Percentiles rank a stretch among this genome's conserved stretches.
These are phyloP conservation scores for Darevskia nairensis DNA, from an alignment of 2,797 vertebrate genomes.

Conservation along the genomic window DNA sequence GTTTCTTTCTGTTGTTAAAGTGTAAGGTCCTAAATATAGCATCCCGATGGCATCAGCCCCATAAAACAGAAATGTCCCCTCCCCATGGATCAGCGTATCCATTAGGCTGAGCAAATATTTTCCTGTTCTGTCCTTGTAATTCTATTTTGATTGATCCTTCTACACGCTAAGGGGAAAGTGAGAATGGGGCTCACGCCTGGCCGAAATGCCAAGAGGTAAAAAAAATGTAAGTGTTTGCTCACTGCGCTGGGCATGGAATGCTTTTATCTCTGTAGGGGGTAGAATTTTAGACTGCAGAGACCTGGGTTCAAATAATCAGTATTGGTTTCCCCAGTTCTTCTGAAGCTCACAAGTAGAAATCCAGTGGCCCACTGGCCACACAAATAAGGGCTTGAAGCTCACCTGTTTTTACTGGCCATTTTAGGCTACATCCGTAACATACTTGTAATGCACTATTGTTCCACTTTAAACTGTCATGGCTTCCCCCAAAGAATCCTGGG, in stretches of 20 bases:
- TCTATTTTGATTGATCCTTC: background rate
- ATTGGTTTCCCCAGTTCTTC: no score
- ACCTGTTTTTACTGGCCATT: no score
- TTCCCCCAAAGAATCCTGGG: no score
- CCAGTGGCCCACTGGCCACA: no score
- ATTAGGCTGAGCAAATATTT: accelerated
- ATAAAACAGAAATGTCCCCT: background rate
- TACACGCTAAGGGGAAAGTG: background rate
- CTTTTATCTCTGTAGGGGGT: background rate
- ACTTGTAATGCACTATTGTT: no score
- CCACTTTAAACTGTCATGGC: no score
- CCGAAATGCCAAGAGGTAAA: background rate
- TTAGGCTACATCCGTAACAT: no score
- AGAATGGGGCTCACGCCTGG: background rate
- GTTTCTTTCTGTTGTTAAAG: background rate
- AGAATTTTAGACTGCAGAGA: no score
- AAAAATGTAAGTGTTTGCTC: background rate
- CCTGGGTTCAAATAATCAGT: no score
- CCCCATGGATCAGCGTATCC: accelerated
- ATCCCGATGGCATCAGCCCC: background rate
- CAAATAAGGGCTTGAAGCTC: no score
- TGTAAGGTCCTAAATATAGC: slow-evolving; percentile 2
- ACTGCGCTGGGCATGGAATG: no score
- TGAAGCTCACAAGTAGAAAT: no score
- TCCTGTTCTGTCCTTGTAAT: background rate